Evolutionary conservation across 2,888 invertebrate species (phyloP), one percentile per base, ranked within the genome.

Genomic region (Baccha elongata): DNA sequence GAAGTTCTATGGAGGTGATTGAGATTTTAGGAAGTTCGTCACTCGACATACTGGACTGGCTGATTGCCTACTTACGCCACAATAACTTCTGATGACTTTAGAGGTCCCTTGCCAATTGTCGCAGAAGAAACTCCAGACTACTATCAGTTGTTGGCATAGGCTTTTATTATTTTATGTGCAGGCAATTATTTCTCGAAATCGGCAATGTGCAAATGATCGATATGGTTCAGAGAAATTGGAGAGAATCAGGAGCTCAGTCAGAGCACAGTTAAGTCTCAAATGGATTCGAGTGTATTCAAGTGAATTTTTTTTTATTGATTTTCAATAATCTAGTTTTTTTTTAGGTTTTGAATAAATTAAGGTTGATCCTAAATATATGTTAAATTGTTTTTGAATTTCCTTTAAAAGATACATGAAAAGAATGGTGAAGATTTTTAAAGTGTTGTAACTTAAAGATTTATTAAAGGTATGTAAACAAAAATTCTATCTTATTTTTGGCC

Each of bases 221-320:
- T 89, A 94, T 94, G 90, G 92, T 97, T 10, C 94, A 96, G 88
- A 95, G 95, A 86, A 96, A 95, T 84, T 97, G 97, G 97, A 92
- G 96, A 74, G 97, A 97, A 89, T 89, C 89, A 2, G 96, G 96
- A 87, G 96, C 90, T 2, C 89, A 90, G 68, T 87, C 89, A 86
- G 90, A 90, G 32, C 86, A 85, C 21, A 86, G 71, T 19, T 81
- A 81, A 67, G n/a, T n/a, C n/a, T n/a, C n/a, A n/a, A n/a, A n/a
- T n/a, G n/a, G n/a, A n/a, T n/a, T n/a, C n/a, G n/a, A n/a, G n/a
- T n/a, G n/a, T n/a, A n/a, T n/a, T n/a, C n/a, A n/a, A n/a, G n/a
- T n/a, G n/a, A n/a, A n/a, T n/a, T n/a, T n/a, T n/a, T n/a, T n/a
- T n/a, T n/a, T n/a, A n/a, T n/a, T n/a, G n/a, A n/a, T n/a, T n/a